phyloP scores from a whole-genome alignment of 2,113 vertebrate genomes.

The Guaruba guarouba region DNA sequence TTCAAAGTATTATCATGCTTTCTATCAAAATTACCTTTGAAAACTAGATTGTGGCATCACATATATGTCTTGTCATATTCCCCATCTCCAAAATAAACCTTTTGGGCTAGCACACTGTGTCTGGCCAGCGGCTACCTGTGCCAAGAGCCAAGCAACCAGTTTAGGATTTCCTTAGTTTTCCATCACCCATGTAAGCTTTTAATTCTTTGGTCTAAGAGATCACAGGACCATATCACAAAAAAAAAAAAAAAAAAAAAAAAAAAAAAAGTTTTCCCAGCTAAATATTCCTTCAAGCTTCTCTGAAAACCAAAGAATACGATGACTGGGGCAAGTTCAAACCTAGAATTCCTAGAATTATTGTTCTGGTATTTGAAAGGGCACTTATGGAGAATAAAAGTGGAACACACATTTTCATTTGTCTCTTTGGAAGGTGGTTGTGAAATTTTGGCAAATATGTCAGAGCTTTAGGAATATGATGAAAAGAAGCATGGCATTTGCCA shows the following conservation, averaged over 20 bases:
- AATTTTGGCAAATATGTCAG: background rate
- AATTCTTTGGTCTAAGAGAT: background rate
- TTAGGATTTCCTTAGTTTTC: background rate
- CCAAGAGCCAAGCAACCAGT: background rate
- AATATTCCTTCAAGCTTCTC: background rate
- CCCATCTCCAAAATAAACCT: background rate
- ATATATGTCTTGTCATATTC: accelerated
- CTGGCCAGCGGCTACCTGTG: background rate
- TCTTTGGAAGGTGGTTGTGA: background rate
- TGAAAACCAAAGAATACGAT: background rate
- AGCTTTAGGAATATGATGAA: background rate
- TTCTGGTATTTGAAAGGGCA: background rate
- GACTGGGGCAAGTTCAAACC: background rate
- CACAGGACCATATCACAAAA: background rate
- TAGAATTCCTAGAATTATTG: background rate
- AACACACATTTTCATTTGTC: background rate
- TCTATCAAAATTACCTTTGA: background rate
- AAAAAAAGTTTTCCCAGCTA: background rate
- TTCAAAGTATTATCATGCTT: background rate
- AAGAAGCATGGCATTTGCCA: background rate
- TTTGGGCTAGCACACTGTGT: accelerated
- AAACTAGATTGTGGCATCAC: background rate
- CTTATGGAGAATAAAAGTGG: background rate
- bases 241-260: background rate
- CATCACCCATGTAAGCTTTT: background rate